These are phyloP conservation scores for Eupithecia inturbata DNA, from an alignment of 2,888 invertebrate species.

Conservation along the genomic window DNA sequence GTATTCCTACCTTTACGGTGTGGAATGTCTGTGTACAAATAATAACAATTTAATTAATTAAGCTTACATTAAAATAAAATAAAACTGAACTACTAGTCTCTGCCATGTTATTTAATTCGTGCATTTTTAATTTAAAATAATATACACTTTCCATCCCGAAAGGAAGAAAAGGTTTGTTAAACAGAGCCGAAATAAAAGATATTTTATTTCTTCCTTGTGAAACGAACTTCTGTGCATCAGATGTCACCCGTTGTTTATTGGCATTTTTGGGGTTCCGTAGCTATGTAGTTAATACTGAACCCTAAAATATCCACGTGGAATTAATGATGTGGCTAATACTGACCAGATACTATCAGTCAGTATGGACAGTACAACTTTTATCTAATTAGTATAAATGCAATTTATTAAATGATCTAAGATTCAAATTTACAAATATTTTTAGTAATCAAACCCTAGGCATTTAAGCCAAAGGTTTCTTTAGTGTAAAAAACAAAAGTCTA, in stretches of 20 bases:
- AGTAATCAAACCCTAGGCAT: not conserved
- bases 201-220: not conserved
- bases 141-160: not conserved
- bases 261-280: not conserved
- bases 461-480: not conserved
- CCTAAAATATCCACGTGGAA: slow-evolving; percentile 4
- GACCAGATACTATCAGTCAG: not conserved
- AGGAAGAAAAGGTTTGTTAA: not conserved
- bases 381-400: not conserved
- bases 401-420: not conserved
- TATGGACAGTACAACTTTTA: not conserved
- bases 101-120: no score
- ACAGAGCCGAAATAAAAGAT: not conserved
- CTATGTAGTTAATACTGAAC: not conserved
- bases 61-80: no score
- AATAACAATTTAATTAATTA: no score
- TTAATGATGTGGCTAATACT: not conserved
- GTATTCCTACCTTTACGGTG: no score
- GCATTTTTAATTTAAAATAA: no score
- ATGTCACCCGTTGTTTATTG: no score
- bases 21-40: no score
- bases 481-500: not conserved
- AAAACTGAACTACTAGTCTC: no score
- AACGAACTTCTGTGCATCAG: no score
- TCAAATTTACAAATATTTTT: not conserved